A percentile compares a stretch with the other conserved stretches of the same genome.
phyloP scores from a whole-genome alignment of 1,140 invertebrate genomes.

The Paracyclopina nana region DNA sequence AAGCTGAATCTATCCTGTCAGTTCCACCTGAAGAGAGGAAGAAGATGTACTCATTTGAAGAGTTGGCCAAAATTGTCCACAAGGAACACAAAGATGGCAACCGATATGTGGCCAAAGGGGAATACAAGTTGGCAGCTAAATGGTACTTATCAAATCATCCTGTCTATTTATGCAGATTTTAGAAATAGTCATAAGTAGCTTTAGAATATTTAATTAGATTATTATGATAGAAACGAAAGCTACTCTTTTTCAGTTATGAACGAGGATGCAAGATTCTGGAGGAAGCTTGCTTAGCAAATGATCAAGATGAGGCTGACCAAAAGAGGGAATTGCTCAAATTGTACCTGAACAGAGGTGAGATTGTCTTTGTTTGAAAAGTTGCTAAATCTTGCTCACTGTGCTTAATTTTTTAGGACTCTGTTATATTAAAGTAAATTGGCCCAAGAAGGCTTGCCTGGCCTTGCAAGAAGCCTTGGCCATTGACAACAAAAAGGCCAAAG shows the following conservation, averaged over 20 bases:
- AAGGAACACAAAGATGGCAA: slow-evolving; percentile 1
- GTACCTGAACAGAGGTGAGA: no score
- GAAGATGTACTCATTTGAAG: background rate
- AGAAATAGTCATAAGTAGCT: no score
- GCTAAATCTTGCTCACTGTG: no score
- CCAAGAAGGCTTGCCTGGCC: background rate
- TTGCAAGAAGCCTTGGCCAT: background rate
- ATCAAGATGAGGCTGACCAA: background rate
- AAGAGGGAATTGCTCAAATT: background rate
- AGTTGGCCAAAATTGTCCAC: background rate
- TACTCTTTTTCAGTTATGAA: no score
- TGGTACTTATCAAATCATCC: no score
- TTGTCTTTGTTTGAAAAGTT: no score
- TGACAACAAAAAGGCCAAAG: background rate
- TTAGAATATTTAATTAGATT: no score
- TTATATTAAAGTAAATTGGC: background rate
- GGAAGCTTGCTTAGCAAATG: background rate
- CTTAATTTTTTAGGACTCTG: no score
- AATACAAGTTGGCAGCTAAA: no score
- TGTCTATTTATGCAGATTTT: no score
- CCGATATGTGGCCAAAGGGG: background rate
- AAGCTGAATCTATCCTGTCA: background rate
- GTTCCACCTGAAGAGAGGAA: background rate
- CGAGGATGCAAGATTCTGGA: background rate
- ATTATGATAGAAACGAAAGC: no score